Evolutionary conservation across 2,797 vertebrate genomes (phyloP), one percentile per base, ranked within the genome.

Genomic region (Pristis pectinata): DNA sequence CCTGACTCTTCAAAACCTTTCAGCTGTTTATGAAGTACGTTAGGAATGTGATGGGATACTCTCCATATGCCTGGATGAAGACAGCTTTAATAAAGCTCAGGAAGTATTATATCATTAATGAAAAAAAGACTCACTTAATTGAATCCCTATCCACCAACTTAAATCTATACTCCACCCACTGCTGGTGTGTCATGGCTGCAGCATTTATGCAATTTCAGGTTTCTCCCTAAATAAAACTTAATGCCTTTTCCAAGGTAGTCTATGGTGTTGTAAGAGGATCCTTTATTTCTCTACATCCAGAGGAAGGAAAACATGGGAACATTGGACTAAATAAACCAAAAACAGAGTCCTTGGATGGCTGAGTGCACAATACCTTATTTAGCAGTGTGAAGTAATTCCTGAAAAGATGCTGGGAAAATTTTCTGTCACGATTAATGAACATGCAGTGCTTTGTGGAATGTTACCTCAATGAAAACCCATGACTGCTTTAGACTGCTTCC

Each of bases 271-370:
- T 49, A 49, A 17, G 27, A 93, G 8, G 15, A 89, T 64, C 59
- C 85, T 37, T n/a, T 89, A 61, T 61, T 61, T 56, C 34, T 59
- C 44, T 72, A 49, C 5, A 17, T 30, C 41, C 6, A 37, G 9
- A 67, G 89, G 17, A 41, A 92, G 59, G 34, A 7, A 24, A 56
- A 92, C n/a, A 92, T 34, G 37, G 44, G 10, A 74, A 74, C 30
- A 24, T 41, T 19, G 89, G 34, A 70, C 92, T 30, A 93, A 93
- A 93, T 44, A 74, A 93, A 93, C 41, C 24, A 74, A 49, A 93
- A 93, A 72, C 9, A 8, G 15, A 15, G n/a, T 41, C 37, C 41
- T 22, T 92, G 59, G n/a, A n/a, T 22, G 37, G n/a, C 13, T 70
- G 37, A 37, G 19, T 44, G 13, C 24, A 74, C 10, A 74, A 53